Conservation (phyloP, 2,888 invertebrate species). For the Ametastegia equiseti region DNA sequence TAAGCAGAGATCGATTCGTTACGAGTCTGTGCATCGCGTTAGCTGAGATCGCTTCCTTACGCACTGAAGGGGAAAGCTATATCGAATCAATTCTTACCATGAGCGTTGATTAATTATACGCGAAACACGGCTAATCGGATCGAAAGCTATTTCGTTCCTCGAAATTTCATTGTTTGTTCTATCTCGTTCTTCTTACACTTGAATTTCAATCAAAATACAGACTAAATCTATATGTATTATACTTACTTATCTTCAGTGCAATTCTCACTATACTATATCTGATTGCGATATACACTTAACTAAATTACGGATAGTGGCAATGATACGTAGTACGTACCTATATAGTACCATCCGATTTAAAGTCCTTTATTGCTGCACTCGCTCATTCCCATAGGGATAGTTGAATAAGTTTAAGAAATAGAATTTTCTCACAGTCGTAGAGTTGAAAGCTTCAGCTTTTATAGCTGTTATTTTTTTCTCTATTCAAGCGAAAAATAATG, state of each 20-base stretch:
- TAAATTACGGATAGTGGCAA: background rate
- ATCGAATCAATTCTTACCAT: background rate
- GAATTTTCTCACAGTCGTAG: background rate
- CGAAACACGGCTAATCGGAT: slow-evolving; percentile 20
- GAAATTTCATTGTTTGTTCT: background rate
- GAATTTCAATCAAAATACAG: background rate
- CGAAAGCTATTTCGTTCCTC: background rate
- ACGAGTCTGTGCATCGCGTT: slow-evolving; percentile 1
- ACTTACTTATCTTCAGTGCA: background rate
- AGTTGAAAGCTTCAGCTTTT: background rate
- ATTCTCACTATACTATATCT: background rate
- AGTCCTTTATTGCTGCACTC: slow-evolving; percentile 11
- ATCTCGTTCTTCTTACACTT: background rate
- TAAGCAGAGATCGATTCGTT: slow-evolving; percentile 3
- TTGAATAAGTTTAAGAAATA: background rate
- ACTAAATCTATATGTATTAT: background rate
- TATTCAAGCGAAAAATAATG: background rate
- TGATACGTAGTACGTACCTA: background rate
- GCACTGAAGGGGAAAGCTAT: slow-evolving; percentile 33
- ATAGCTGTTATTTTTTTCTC: background rate
- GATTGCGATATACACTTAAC: background rate
- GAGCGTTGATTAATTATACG: slow-evolving; percentile 18
- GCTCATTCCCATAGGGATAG: background rate
- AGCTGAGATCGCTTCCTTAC: background rate
- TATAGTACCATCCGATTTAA: background rate